Evolutionary conservation across 2,888 invertebrate genomes (phyloP).

Genomic region (Neria commutata): DNA sequence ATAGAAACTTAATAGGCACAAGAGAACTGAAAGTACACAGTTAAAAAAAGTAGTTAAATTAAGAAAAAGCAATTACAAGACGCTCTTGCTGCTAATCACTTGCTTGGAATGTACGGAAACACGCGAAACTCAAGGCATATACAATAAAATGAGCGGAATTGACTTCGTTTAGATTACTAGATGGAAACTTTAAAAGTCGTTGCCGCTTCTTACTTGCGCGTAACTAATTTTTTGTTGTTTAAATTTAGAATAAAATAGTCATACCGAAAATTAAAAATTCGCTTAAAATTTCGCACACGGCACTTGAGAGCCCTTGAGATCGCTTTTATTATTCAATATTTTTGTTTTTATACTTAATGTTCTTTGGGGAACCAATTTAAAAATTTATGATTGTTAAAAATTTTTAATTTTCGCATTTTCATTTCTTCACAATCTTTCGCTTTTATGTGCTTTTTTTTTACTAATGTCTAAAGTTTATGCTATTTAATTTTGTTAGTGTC

Average conservation of each 20-base stretch:
- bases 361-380: neutral
- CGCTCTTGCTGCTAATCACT: too few relatives aligned
- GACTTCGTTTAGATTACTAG: neutral
- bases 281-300: slow-evolving; percentile 28
- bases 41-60: too few relatives aligned
- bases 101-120: too few relatives aligned
- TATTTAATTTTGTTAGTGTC: slow-evolving; percentile 47
- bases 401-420: slow-evolving; percentile 15
- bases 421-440: slow-evolving; percentile 19
- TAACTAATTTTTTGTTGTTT: neutral
- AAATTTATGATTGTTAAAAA: slow-evolving; percentile 8
- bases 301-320: slow-evolving; percentile 1
- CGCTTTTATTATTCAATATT: neutral
- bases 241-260: neutral
- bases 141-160: too few relatives aligned
- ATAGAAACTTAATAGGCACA: too few relatives aligned
- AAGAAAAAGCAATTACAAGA: slow-evolving; percentile 24
- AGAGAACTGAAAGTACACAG: too few relatives aligned
- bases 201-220: slow-evolving; percentile 5
- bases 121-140: too few relatives aligned
- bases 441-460: slow-evolving; percentile 18
- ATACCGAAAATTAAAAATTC: slow-evolving; percentile 46
- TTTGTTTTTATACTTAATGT: too few relatives aligned
- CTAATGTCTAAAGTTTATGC: neutral
- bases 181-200: slow-evolving; percentile 9